A percentile compares a stretch with the other conserved stretches of the same genome.
These are phyloP conservation scores for Tachyglossus aculeatus DNA, from an alignment of 2,797 vertebrate genomes.

Conservation along the genomic window DNA sequence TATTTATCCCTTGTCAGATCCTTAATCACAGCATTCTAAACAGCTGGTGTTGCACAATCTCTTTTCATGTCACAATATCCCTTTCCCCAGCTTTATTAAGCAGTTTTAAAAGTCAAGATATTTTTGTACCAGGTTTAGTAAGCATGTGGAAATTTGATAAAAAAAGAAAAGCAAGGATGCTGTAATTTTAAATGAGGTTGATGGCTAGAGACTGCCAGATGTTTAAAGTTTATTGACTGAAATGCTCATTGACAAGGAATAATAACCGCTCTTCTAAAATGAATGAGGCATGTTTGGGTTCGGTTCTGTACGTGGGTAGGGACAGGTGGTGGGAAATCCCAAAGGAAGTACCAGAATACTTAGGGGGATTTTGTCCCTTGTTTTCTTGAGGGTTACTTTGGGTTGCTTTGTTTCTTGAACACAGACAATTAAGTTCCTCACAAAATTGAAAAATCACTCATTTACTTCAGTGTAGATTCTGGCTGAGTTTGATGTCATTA, in stretches of 20 bases:
- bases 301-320: neutral
- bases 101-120: constrained; percentile 41
- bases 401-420: too few species aligned
- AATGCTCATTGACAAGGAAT: constrained; percentile 46
- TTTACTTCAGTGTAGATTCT: too few species aligned
- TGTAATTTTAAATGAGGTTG: constrained; percentile 44
- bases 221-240: constrained; percentile 45
- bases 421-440: too few species aligned
- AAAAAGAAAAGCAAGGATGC: neutral
- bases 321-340: neutral
- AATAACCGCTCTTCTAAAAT: constrained; percentile 27
- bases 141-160: constrained; percentile 42
- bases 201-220: constrained; percentile 38
- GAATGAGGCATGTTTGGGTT: neutral
- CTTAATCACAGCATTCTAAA: constrained; percentile 39
- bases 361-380: too few species aligned
- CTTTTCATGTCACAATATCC: constrained; percentile 28
- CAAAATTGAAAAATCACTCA: too few species aligned
- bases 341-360: neutral
- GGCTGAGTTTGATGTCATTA: constrained; percentile 29
- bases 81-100: constrained; percentile 40
- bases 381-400: too few species aligned
- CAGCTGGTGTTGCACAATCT: constrained; percentile 40
- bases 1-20: constrained; percentile 38
- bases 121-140: constrained; percentile 44